These are phyloP conservation scores for Temnothorax rugatulus DNA, from an alignment of 2,888 invertebrate species.

Conservation along the genomic window DNA sequence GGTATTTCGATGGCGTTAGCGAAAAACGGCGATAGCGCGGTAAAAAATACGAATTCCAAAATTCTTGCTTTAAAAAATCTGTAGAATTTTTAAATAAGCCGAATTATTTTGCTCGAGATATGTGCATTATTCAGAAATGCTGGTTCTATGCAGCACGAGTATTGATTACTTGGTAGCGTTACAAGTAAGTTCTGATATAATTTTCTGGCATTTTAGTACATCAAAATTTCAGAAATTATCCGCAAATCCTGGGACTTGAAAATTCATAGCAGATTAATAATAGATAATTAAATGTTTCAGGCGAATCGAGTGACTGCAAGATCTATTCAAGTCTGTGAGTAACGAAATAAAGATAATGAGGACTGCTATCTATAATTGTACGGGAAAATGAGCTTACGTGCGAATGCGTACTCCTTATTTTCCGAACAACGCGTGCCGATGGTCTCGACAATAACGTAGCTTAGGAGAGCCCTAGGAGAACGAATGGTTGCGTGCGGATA, in stretches of 20 bases:
- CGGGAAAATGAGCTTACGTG: background rate
- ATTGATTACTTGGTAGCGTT: background rate
- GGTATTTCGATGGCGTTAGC: background rate
- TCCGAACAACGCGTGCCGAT: background rate
- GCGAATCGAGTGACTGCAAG: background rate
- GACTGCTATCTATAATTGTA: background rate
- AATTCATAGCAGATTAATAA: background rate
- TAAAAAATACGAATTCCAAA: background rate
- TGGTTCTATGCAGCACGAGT: background rate
- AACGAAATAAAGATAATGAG: background rate
- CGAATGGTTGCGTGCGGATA: constrained; percentile 35
- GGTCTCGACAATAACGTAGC: background rate
- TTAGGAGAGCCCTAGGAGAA: background rate
- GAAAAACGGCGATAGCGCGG: background rate
- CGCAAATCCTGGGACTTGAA: background rate
- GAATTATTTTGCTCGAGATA: background rate
- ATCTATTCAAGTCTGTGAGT: background rate
- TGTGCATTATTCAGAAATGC: background rate
- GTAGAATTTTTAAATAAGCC: background rate
- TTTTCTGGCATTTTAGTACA: background rate
- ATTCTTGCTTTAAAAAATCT: background rate
- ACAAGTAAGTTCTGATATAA: background rate
- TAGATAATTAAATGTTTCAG: background rate
- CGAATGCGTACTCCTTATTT: background rate
- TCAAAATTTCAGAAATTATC: constrained; percentile 1